A percentile compares a stretch with the other conserved stretches of the same genome.
Evolutionary conservation across 2,888 invertebrate genomes (phyloP).

Genomic region (Acronicta alni): DNA sequence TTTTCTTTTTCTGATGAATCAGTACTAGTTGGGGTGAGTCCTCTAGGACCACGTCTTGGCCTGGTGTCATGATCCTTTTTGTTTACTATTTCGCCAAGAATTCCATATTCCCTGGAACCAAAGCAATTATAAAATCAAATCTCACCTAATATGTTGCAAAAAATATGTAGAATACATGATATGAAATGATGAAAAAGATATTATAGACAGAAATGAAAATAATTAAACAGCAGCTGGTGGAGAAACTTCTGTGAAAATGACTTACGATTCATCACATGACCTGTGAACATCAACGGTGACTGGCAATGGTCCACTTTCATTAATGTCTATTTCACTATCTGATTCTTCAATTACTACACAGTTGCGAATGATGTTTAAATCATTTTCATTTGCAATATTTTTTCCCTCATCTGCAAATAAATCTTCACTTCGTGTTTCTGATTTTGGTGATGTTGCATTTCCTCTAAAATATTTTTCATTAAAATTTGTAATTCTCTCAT

Average conservation of each 20-base stretch:
- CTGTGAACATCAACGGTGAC: slow-evolving; percentile 76
- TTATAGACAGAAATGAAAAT: too few species aligned
- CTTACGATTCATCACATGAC: slow-evolving; percentile 71
- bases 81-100: slow-evolving; percentile 66
- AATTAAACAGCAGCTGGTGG: neutral
- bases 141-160: too few species aligned
- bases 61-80: slow-evolving; percentile 56
- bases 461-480: slow-evolving; percentile 10
- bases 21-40: slow-evolving; percentile 75
- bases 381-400: neutral
- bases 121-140: neutral
- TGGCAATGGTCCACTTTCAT: slow-evolving; percentile 61
- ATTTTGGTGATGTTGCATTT: slow-evolving; percentile 5
- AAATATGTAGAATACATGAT: too few species aligned
- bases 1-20: slow-evolving; percentile 86
- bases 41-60: slow-evolving; percentile 63
- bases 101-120: slow-evolving; percentile 69
- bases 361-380: slow-evolving; percentile 33
- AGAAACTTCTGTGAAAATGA: slow-evolving; percentile 16
- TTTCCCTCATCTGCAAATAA: slow-evolving; percentile 51
- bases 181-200: too few species aligned
- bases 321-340: slow-evolving; percentile 71
- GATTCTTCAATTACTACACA: slow-evolving; percentile 73
- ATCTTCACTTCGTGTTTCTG: slow-evolving; percentile 55
- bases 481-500: slow-evolving; percentile 6